Evolutionary conservation across 2,113 vertebrate genomes (phyloP), one percentile per base, ranked within the genome.

Genomic region (Camelus bactrianus): DNA sequence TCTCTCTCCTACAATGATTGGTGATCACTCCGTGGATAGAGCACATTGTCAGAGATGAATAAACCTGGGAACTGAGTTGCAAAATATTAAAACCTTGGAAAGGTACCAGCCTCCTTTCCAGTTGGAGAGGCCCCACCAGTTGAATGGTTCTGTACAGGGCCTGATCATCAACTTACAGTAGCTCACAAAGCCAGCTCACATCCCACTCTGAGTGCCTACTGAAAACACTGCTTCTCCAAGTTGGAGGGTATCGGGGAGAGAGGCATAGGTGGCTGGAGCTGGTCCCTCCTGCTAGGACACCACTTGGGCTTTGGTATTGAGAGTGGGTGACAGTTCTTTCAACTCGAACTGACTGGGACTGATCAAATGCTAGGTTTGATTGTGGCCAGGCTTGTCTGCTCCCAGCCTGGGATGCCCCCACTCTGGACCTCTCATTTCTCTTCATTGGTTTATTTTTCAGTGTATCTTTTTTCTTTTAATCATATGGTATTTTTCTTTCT

Each of bases 361-460:
- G 93, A 93, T 95, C 86, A 96, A 97, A 95, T 96, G 95, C 95
- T 97, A 87, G 83, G 86, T 91, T 86, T 88, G 93, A 92, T 38
- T 88, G 80, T 94, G 86, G 94, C 89, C 86, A 88, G 94, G 89
- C 90, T 96, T 96, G 96, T 69, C 96, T 95, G 81, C 88, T 93
- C 72, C 94, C 88, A 91, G 76, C 95, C 94, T 92, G 91, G 67
- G 85, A 87, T 93, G 85, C 81, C 88, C 91, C 89, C 97, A 93
- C 89, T 98, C 97, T 96, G 98, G 98, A 98, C 94, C 96, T 98
- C 97, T 98, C 98, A 97, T 98, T 98, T 98, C 98, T 98, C 98
- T 98, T 98, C 98, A 98, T 97, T 98, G 96, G 97, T 96, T 98
- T 98, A 99, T 99, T 99, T 98, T 98, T 98, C 98, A 98, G 98